Base-by-base conservation (phyloP, 2,797 vertebrate species). In the Darevskia mixta region DNA sequence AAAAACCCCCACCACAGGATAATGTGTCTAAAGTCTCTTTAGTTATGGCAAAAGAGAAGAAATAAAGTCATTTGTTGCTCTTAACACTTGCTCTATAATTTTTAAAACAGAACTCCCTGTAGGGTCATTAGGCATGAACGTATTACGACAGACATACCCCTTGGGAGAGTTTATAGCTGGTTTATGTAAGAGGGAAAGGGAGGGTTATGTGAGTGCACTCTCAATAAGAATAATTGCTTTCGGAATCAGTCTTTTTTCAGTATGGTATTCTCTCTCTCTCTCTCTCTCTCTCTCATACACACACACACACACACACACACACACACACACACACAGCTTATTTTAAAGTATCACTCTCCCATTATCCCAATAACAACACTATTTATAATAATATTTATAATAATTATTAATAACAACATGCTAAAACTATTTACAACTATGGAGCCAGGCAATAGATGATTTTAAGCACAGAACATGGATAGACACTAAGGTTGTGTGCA, bases 171-270 rank as follows among this genome's bases (percentile, higher is more conserved):
- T 94, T 93, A 84, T 75, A 92, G 89, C 32, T 90, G 78, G 82
- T 94, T 94, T 93, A 91, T 86, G 67, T 84, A 94, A 85, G 82
- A 45, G 55, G 84, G 69, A 94, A 83, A 87, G 85, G 75, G 93
- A 88, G 91, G 86, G 71, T 90, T 92, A 64, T 83, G 79, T 90
- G 83, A 93, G 86, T 92, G 81, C 58, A 72, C 91, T 90, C 94
- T 87, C 81, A 94, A 88, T 89, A 87, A 93, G 91, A 95, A 17
- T 23, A 81, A 83, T 86, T 88, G 81, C 93, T 95, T 94, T 95
- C 49, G 91, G 92, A 82, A 90, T 84, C n/a, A 58, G 64, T 90
- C 67, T 90, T 88, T 83, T 83, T 90, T 79, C 86, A 84, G 8
- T 89, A 84, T 13, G 17, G 8, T 41, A 7, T 76, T 41, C 5